Evolutionary conservation across 1,140 invertebrate genomes (phyloP).

Genomic region (Drosophila kikkawai): DNA sequence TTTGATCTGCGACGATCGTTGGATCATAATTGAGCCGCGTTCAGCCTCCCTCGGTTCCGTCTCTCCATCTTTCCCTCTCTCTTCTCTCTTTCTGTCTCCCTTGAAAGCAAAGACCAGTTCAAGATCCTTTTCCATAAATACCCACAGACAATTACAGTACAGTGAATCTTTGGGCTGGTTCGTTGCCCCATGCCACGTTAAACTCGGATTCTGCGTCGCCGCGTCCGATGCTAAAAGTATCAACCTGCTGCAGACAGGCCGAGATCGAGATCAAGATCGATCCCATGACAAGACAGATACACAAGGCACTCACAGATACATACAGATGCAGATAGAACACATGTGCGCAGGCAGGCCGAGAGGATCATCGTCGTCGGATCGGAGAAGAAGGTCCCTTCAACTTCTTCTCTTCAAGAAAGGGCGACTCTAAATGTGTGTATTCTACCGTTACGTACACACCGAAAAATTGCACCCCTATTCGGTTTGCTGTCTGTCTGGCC

Average conservation of each 20-base stretch:
- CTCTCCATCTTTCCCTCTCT: not conserved
- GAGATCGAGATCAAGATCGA: constrained; percentile 69
- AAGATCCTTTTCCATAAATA: constrained; percentile 60
- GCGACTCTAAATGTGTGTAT: constrained; percentile 58
- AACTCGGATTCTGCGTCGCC: constrained; percentile 43
- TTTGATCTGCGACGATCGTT: constrained; percentile 39
- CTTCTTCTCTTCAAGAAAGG: constrained; percentile 29
- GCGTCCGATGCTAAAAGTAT: constrained; percentile 57
- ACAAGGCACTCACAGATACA: constrained; percentile 28
- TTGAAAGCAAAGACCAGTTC: constrained; percentile 35
- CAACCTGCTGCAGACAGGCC: constrained; percentile 71
- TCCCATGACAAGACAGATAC: constrained; percentile 58
- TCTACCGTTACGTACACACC: constrained; percentile 77
- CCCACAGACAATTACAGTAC: constrained; percentile 59
- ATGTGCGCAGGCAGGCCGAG: constrained; percentile 63
- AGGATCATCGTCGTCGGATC: constrained; percentile 55
- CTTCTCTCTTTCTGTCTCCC: not conserved
- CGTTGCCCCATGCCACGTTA: constrained; percentile 77
- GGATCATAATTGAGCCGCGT: constrained; percentile 38
- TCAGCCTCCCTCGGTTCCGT: constrained; percentile 1
- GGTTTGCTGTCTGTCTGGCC: constrained; percentile 44
- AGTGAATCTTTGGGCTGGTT: constrained; percentile 62
- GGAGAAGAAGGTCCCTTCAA: constrained; percentile 58
- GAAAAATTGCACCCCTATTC: constrained; percentile 78
- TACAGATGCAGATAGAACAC: constrained; percentile 37